phyloP scores from a whole-genome alignment of 2,888 invertebrate species.

The Caenorhabditis sinica region DNA sequence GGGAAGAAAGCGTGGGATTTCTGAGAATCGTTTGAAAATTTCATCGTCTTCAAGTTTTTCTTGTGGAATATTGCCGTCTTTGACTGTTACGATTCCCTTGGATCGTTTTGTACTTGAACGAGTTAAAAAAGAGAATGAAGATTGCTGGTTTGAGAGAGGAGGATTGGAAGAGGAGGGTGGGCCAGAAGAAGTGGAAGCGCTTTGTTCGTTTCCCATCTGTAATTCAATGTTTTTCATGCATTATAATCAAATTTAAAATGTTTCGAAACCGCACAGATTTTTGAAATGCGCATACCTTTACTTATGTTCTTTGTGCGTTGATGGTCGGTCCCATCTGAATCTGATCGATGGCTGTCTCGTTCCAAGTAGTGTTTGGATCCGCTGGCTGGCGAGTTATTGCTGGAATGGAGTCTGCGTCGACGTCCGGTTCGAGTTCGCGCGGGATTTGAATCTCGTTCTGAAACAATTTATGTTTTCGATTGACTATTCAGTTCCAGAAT shows the following conservation, averaged over 20 bases:
- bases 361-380: constrained; percentile 68
- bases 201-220: constrained; percentile 77
- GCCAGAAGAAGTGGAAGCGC: constrained; percentile 37
- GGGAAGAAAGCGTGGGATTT: constrained; percentile 76
- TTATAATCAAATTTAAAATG: too few species aligned
- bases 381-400: constrained; percentile 60
- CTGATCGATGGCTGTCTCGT: constrained; percentile 71
- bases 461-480: too few species aligned
- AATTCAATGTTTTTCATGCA: too few species aligned
- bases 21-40: constrained; percentile 70
- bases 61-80: constrained; percentile 68
- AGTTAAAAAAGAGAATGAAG: constrained; percentile 78
- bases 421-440: constrained; percentile 76
- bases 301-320: constrained; percentile 26
- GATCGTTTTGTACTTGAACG: constrained; percentile 69
- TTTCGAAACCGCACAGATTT: too few species aligned
- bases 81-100: constrained; percentile 71
- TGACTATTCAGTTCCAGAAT: too few species aligned
- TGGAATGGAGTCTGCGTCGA: constrained; percentile 75
- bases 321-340: constrained; percentile 70
- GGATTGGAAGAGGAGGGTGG: constrained; percentile 16
- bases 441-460: constrained; percentile 75
- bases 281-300: constrained; percentile 17
- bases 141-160: constrained; percentile 59
- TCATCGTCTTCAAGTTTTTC: constrained; percentile 69